Conservation (phyloP, 2,888 invertebrate genomes). For the Sinotaia quadrata region DNA sequence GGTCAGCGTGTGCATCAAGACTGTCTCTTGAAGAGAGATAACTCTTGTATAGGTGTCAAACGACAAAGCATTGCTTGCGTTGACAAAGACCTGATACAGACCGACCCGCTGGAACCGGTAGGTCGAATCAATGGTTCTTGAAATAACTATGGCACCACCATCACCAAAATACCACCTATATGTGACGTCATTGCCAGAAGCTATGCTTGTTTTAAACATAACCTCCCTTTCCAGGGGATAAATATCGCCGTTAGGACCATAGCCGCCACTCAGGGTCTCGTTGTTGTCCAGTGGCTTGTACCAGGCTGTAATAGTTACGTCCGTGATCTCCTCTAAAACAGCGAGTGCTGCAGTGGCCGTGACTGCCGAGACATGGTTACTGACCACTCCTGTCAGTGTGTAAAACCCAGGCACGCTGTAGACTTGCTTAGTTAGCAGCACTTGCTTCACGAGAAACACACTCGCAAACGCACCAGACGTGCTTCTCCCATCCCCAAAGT, state of each 20-base stretch:
- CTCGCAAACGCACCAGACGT: slow-evolving; percentile 27
- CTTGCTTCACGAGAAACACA: slow-evolving; percentile 29
- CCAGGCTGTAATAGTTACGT: slow-evolving; percentile 37
- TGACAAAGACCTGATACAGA: slow-evolving; percentile 37
- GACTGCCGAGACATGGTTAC: slow-evolving; percentile 41
- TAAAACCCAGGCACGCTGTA: slow-evolving; percentile 43
- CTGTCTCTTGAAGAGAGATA: slow-evolving; percentile 43
- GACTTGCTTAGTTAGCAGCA: slow-evolving; percentile 29
- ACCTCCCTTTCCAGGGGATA: slow-evolving; percentile 48
- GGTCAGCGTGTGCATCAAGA: slow-evolving; percentile 41
- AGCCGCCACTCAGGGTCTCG: slow-evolving; percentile 42
- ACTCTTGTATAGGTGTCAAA: slow-evolving; percentile 19
- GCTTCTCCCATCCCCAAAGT: slow-evolving; percentile 39
- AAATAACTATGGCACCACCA: slow-evolving; percentile 31
- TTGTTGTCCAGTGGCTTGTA: slow-evolving; percentile 44
- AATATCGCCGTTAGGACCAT: slow-evolving; percentile 38
- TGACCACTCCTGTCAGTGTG: slow-evolving; percentile 34
- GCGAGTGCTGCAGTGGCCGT: slow-evolving; percentile 27
- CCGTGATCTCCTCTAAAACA: slow-evolving; percentile 46
- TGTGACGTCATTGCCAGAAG: slow-evolving; percentile 44
- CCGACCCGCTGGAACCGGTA: slow-evolving; percentile 30
- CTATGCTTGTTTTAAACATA: slow-evolving; percentile 37
- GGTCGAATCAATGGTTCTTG: neutral
- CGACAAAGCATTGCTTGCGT: slow-evolving; percentile 47
- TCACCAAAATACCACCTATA: slow-evolving; percentile 47